Evolutionary conservation across 2,113 vertebrate genomes (phyloP), one percentile per base, ranked within the genome.

Genomic region (Xiphophorus maculatus): DNA sequence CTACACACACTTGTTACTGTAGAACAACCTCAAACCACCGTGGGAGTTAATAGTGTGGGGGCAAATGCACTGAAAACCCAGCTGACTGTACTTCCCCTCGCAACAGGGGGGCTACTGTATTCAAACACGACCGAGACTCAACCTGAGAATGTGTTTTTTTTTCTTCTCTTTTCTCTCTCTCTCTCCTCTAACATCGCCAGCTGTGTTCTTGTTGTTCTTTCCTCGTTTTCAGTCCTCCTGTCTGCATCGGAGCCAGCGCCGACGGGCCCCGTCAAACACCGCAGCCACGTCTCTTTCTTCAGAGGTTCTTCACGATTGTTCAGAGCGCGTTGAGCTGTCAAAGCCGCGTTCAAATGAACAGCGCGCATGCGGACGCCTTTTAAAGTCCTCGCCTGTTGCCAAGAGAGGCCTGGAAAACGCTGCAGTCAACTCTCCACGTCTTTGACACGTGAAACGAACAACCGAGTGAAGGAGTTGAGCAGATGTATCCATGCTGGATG

Each of bases 171-270:
- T 2, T 35, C 35, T 37, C 35, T 37, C 37, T 44, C 66, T 42
- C 65, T 89, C 82, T 91, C 82, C 71, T 89, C 87, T 83, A 81
- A 29, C 66, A 25, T 35, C 30, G 25, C 74, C 89, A 91, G 90
- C 90, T 92, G 92, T 92, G 88, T 88, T 91, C 84, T 87, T 84
- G 83, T 90, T 88, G 83, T 89, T 63, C 75, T 80, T 79, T 63
- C 66, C 71, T 58, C 30, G 25, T 79, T 76, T 85, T 87, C 63
- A 61, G 72, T 66, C 81, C 71, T 48, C 86, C 75, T 86, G 87
- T 82, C 80, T 69, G 66, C 83, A 81, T 86, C 66, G 88, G 79
- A 82, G 71, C 35, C 79, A 72, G 71, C 33, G 78, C 40, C 82
- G 90, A 92, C 87, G 85, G 80, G 22, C 7, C 58, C 79, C 81